Conservation (phyloP, 1,140 invertebrate species). For the Aphelinus atriplicis region DNA sequence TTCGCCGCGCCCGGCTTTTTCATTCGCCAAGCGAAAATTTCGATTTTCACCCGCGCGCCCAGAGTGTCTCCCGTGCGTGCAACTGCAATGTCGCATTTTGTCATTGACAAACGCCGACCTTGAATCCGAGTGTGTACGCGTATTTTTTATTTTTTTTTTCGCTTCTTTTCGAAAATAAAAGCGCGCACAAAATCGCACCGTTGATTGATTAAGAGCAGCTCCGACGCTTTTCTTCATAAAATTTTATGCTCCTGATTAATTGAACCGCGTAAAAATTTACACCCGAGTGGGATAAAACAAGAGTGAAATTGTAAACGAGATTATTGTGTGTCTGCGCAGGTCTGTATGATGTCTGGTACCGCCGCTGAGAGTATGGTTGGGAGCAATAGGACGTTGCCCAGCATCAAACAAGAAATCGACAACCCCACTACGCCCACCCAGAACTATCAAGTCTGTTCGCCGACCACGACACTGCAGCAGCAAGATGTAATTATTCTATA, state of each 20-base stretch:
- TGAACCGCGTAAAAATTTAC: not conserved
- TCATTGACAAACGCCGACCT: too few relatives aligned
- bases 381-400: conserved; percentile 61
- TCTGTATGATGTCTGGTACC: conserved; percentile 70
- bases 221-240: not conserved
- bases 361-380: conserved; percentile 61
- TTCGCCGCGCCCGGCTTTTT: too few relatives aligned
- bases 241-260: not conserved
- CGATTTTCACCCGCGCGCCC: too few relatives aligned
- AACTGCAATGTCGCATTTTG: too few relatives aligned
- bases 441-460: conserved; percentile 71
- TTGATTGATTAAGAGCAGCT: too few relatives aligned
- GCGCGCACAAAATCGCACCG: too few relatives aligned
- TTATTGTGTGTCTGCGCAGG: conserved; percentile 57
- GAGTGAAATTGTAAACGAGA: not conserved
- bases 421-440: conserved; percentile 61
- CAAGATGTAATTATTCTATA: conserved; percentile 53
- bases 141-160: too few relatives aligned
- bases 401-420: conserved; percentile 71
- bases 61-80: too few relatives aligned
- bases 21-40: too few relatives aligned
- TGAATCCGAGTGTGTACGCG: too few relatives aligned
- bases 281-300: too few relatives aligned
- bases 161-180: too few relatives aligned
- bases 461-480: conserved; percentile 66